phyloP scores from a whole-genome alignment of 2,888 invertebrate genomes.

The Eupithecia subumbrata region DNA sequence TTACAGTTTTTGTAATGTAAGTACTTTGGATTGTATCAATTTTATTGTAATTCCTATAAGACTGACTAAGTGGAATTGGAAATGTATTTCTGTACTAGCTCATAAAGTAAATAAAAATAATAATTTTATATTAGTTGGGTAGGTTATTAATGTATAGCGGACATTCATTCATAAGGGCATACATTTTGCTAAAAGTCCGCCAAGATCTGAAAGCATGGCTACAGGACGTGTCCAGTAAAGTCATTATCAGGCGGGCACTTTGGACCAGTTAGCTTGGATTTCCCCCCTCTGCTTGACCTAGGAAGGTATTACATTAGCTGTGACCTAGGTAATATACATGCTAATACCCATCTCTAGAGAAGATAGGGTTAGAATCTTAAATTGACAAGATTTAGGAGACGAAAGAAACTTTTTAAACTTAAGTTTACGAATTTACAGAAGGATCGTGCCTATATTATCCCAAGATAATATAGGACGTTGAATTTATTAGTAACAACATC shows the following conservation, averaged over 20 bases:
- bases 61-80: too few relatives aligned
- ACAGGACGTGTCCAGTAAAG: conserved; percentile 23
- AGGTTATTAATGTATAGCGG: neutral
- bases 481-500: too few relatives aligned
- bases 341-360: conserved; percentile 13
- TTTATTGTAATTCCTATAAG: too few relatives aligned
- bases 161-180: neutral
- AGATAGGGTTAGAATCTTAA: neutral
- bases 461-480: too few relatives aligned
- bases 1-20: too few relatives aligned
- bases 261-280: neutral
- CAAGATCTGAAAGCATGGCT: conserved; percentile 20
- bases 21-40: too few relatives aligned
- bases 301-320: neutral
- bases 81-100: too few relatives aligned
- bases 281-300: neutral
- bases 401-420: neutral
- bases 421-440: too few relatives aligned
- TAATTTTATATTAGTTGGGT: too few relatives aligned
- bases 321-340: conserved; percentile 35
- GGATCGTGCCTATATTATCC: too few relatives aligned
- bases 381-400: neutral
- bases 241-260: conserved; percentile 19
- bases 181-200: neutral
- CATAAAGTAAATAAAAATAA: too few relatives aligned